Percentiles rank a stretch among this genome's conserved stretches.
phyloP scores from a whole-genome alignment of 1,140 invertebrate species.

The Littorina saxatilis region DNA sequence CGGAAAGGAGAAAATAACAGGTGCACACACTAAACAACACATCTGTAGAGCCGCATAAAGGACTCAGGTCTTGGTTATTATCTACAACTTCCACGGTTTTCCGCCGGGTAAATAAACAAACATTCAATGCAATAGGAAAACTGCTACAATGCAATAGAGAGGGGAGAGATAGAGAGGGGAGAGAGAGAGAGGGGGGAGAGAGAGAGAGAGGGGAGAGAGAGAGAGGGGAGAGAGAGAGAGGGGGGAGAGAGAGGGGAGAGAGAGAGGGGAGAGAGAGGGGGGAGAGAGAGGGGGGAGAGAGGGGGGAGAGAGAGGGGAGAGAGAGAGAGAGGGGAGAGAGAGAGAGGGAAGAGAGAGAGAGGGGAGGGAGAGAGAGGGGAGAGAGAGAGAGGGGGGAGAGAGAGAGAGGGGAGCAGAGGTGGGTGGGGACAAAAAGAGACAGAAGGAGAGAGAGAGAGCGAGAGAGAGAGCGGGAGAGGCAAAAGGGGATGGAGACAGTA shows the following conservation, averaged over 20 bases:
- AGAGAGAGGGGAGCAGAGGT: background rate
- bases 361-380: background rate
- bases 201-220: background rate
- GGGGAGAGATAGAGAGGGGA: too few species aligned
- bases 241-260: background rate
- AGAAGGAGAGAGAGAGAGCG: background rate
- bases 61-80: too few species aligned
- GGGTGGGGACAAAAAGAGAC: too few species aligned
- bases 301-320: background rate
- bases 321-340: background rate
- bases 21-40: too few species aligned
- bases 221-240: background rate
- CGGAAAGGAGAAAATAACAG: too few species aligned
- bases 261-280: background rate
- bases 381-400: background rate
- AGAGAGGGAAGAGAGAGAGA: background rate
- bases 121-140: too few species aligned
- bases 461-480: conserved; percentile 8
- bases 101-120: too few species aligned
- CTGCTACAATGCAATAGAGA: too few species aligned
- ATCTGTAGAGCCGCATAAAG: too few species aligned
- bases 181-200: background rate
- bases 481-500: background rate
- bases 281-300: too few species aligned
- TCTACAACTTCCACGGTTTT: too few species aligned